These are phyloP conservation scores for Polymixis lichenea DNA, from an alignment of 2,888 invertebrate genomes.

Conservation along the genomic window DNA sequence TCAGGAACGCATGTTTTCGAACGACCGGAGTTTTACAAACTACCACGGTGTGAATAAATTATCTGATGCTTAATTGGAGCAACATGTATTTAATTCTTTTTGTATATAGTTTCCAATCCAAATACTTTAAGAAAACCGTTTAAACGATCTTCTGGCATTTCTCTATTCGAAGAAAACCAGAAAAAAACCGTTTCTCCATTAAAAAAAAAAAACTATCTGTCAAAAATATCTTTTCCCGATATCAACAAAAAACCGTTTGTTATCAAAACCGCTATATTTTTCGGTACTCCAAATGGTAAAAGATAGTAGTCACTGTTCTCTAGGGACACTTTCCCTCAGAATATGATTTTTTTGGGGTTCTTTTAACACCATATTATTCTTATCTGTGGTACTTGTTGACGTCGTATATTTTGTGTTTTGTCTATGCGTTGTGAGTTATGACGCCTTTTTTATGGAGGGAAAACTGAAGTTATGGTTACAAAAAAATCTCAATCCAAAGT, in stretches of 20 bases:
- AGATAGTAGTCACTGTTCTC: constrained; percentile 73
- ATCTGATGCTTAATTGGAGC: too few species aligned
- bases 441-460: constrained; percentile 19
- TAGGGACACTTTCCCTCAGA: constrained; percentile 72
- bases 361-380: constrained; percentile 55
- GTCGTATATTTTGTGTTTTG: constrained; percentile 31
- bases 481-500: background rate
- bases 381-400: constrained; percentile 54
- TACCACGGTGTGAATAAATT: too few species aligned
- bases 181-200: too few species aligned
- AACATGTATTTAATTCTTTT: background rate
- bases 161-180: too few species aligned
- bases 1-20: too few species aligned
- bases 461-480: background rate
- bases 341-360: constrained; percentile 64
- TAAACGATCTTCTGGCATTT: background rate
- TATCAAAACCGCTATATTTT: constrained; percentile 77
- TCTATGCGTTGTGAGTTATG: background rate
- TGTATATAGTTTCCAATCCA: background rate
- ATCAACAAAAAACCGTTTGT: constrained; percentile 66
- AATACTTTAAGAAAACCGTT: background rate
- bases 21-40: too few species aligned
- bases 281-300: constrained; percentile 63
- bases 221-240: constrained; percentile 26
- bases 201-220: background rate